Conservation (phyloP, 2,797 vertebrate species). For the Tragopan temminckii region DNA sequence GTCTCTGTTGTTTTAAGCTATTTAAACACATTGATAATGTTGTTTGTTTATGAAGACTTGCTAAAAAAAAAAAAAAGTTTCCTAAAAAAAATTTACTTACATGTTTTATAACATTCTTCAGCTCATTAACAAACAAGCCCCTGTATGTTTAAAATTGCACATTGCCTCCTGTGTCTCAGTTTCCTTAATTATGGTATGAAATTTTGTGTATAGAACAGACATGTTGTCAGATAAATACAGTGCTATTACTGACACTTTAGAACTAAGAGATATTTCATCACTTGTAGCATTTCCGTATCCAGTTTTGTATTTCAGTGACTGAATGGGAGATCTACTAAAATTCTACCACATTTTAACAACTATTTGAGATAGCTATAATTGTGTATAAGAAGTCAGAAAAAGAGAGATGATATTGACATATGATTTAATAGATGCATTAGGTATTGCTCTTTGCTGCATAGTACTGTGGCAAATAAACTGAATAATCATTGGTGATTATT, state of each 20-base stretch:
- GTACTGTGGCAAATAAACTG: background rate
- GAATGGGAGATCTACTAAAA: background rate
- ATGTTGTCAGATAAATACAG: background rate
- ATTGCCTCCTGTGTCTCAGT: background rate
- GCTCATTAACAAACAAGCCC: background rate
- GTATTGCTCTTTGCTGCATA: background rate
- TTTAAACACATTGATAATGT: background rate
- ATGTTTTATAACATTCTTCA: background rate
- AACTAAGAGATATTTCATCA: background rate
- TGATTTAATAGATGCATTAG: background rate
- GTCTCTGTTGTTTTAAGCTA: background rate
- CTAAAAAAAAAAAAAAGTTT: background rate
- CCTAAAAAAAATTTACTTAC: background rate
- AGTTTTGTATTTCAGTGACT: background rate
- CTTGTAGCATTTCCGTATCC: background rate
- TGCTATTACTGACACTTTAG: background rate
- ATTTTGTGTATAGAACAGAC: background rate
- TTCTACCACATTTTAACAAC: background rate
- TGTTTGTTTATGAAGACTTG: background rate
- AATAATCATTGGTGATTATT: background rate
- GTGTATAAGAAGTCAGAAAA: background rate
- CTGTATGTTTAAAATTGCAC: background rate
- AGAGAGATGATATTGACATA: background rate
- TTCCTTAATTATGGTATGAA: background rate
- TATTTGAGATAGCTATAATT: background rate